Evolutionary conservation across 2,888 invertebrate species (phyloP).

Genomic region (Xanthia icteritia): DNA sequence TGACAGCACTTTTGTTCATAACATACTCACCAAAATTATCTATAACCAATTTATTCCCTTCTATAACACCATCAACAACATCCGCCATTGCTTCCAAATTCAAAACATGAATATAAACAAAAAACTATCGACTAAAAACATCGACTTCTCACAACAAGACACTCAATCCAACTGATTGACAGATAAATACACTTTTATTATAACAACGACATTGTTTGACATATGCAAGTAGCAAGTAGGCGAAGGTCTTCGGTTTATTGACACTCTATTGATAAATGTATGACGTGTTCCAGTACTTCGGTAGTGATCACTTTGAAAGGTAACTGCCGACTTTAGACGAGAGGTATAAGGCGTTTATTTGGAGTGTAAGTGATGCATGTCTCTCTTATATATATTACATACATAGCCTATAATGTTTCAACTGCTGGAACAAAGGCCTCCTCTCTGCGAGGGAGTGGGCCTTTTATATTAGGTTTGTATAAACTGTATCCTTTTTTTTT

Average conservation of each 20-base stretch:
- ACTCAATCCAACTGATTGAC: conserved; percentile 70
- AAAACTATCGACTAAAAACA: conserved; percentile 39
- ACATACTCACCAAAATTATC: background rate
- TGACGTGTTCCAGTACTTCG: conserved; percentile 35
- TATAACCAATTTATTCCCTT: background rate
- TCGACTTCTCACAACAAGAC: conserved; percentile 44
- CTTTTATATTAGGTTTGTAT: background rate
- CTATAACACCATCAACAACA: background rate
- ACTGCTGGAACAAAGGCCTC: too few relatives aligned
- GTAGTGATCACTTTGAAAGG: conserved; percentile 34
- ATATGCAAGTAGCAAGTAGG: conserved; percentile 63
- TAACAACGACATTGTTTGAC: conserved; percentile 65
- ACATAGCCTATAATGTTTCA: too few relatives aligned
- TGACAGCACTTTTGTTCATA: background rate
- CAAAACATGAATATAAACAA: background rate
- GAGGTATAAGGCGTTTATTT: background rate
- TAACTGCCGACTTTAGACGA: conserved; percentile 21
- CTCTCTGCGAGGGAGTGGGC: too few relatives aligned
- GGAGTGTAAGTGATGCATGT: background rate
- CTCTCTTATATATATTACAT: background rate
- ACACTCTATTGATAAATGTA: conserved; percentile 50
- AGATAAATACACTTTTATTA: conserved; percentile 73
- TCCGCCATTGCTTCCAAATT: background rate
- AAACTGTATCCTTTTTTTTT: too few relatives aligned
- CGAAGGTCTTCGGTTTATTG: conserved; percentile 57